phyloP scores from a whole-genome alignment of 2,797 vertebrate genomes.

The Spinus olivaceus region DNA sequence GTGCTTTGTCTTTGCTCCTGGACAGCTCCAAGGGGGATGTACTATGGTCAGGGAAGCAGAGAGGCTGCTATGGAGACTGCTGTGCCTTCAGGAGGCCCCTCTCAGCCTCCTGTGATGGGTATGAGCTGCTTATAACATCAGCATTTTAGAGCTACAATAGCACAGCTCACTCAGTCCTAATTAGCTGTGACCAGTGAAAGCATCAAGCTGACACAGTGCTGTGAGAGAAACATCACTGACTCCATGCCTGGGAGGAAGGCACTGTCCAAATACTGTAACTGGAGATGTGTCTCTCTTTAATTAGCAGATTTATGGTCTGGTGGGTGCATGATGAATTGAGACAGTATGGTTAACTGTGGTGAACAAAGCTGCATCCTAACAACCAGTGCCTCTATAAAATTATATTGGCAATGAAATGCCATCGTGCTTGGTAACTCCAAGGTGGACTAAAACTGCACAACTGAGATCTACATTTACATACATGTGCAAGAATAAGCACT shows the following conservation, averaged over 20 bases:
- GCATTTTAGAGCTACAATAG: neutral
- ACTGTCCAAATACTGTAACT: neutral
- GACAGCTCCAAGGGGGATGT: neutral
- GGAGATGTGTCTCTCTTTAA: neutral
- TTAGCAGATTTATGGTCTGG: neutral
- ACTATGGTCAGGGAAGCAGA: neutral
- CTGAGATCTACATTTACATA: neutral
- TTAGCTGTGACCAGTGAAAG: conserved; percentile 15
- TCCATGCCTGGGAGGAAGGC: neutral
- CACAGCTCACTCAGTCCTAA: neutral
- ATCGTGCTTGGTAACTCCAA: neutral
- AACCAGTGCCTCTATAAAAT: neutral
- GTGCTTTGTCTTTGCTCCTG: neutral
- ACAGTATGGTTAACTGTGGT: neutral
- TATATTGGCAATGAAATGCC: neutral
- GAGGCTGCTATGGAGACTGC: neutral
- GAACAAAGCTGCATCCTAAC: neutral
- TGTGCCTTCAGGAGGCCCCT: neutral
- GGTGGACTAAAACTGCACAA: neutral
- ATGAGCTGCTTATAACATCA: neutral
- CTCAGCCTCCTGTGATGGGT: neutral
- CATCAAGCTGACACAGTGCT: neutral
- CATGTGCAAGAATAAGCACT: neutral
- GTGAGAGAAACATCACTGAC: neutral
- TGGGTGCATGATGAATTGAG: neutral